Base-by-base conservation (phyloP, 1,140 invertebrate genomes). In the Leptoteleia sp. region DNA sequence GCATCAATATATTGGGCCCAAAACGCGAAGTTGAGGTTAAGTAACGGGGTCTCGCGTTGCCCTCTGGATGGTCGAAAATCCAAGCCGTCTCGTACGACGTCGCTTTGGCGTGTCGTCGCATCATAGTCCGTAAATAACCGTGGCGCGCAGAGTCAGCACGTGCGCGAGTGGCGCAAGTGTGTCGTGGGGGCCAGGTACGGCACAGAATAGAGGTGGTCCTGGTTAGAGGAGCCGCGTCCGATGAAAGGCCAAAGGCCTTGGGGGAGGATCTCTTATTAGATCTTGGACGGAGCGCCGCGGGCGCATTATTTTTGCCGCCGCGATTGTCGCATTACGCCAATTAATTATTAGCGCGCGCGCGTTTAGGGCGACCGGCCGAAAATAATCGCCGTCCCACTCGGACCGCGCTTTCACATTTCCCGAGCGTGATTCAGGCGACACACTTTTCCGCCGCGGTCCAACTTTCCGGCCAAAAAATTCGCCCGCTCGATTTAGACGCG, bases 231-330 rank as follows among this genome's bases (percentile, higher is more conserved):
- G 59, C 55, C 81, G 77, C 59, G 70, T 64, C 59, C 79, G 80
- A 83, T 52, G 72, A 85, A 83, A 85, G 84, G 82, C 81, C 79
- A 85, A 85, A 85, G 71, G 76, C 81, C 82, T 84, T 82, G 80
- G 64, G 67, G 76, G 75, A 72, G 79, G 76, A 80, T 81, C 68
- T 81, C 77, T 71, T 81, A 82, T 83, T 83, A 83, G 75, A 81
- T 29, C 76, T 84, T 72, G 77, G 73, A 81, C 75, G 42, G 27
- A 65, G 55, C 29, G 13, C 11, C 12, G 42, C 17, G 8, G 1
- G 12, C 12, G 47, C 42, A 54, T 54, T 62, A 72, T 64, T 55
- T 62, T 48, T 25, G 65, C 27, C 31, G 19, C 17, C 31, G n/a
- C 25, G 22, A 59, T 47, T 35, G 42, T 47, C 68, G 38, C 31